These are phyloP conservation scores for Drosophila nr. fundita DNA, from an alignment of 2,888 invertebrate genomes.

Conservation along the genomic window DNA sequence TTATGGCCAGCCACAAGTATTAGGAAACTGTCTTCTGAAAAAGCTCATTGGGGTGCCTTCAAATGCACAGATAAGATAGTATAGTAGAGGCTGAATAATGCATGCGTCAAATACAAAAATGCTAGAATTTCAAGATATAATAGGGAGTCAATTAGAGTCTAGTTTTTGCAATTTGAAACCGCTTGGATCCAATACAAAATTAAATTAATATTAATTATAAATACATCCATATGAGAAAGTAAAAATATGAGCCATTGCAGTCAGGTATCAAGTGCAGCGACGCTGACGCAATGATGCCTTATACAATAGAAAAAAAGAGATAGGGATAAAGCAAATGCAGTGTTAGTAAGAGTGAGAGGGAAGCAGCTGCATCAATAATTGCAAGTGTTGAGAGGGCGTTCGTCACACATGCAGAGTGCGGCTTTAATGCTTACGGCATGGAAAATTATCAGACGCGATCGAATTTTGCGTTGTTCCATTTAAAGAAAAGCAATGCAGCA, in stretches of 20 bases:
- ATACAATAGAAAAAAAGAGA: constrained; percentile 3
- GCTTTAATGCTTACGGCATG: constrained; percentile 40
- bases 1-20: constrained; percentile 13
- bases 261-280: constrained; percentile 46
- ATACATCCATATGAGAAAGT: constrained; percentile 16
- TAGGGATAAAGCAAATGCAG: not conserved
- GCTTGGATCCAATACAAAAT: not conserved
- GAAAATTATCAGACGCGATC: constrained; percentile 64
- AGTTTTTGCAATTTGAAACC: constrained; percentile 23
- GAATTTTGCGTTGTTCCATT: constrained; percentile 47
- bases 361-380: constrained; percentile 15
- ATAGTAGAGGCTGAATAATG: not conserved
- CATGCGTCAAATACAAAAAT: constrained; percentile 6
- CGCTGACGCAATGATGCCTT: constrained; percentile 34
- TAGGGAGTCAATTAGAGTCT: constrained; percentile 23
- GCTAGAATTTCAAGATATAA: constrained; percentile 16
- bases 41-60: constrained; percentile 36
- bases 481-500: constrained; percentile 45
- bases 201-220: not conserved
- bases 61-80: constrained; percentile 53
- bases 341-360: not conserved
- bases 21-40: constrained; percentile 9
- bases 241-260: constrained; percentile 24
- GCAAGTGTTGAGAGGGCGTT: constrained; percentile 20
- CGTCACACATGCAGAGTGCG: constrained; percentile 40